These are phyloP conservation scores for Dolichoris vasculosae DNA, from an alignment of 1,140 invertebrate species.

Conservation along the genomic window DNA sequence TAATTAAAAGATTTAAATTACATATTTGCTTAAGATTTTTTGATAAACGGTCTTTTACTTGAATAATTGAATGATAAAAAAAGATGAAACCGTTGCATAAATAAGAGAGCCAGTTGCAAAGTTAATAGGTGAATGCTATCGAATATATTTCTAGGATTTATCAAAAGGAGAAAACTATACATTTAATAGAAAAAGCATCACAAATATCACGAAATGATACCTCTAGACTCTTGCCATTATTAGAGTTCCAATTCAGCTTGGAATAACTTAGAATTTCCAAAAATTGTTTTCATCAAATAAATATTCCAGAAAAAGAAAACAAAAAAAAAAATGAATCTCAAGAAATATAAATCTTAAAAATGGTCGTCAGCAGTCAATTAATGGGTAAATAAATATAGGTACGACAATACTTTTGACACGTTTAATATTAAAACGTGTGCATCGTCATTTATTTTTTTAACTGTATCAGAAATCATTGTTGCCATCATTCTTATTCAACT, in stretches of 20 bases:
- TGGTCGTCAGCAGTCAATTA: constrained; percentile 67
- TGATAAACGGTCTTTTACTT: constrained; percentile 32
- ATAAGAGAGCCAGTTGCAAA: constrained; percentile 42
- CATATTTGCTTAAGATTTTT: constrained; percentile 26
- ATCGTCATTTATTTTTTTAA: constrained; percentile 30
- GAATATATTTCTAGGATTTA: constrained; percentile 20
- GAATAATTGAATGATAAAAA: constrained; percentile 22
- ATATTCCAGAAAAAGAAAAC: neutral
- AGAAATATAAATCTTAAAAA: constrained; percentile 22
- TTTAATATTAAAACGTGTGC: constrained; percentile 24
- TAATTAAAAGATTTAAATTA: constrained; percentile 41
- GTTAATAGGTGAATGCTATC: constrained; percentile 28
- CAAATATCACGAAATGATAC: constrained; percentile 37
- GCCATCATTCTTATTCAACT: neutral
- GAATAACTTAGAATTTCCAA: constrained; percentile 46
- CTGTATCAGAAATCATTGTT: constrained; percentile 29
- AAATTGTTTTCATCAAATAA: constrained; percentile 33
- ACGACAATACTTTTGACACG: constrained; percentile 61
- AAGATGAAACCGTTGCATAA: constrained; percentile 10
- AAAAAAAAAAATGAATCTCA: constrained; percentile 37
- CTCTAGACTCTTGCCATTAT: constrained; percentile 62
- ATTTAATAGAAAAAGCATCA: constrained; percentile 28
- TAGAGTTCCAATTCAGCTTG: constrained; percentile 36
- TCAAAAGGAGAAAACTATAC: constrained; percentile 8
- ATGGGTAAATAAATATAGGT: constrained; percentile 60